phyloP scores from a whole-genome alignment of 2,113 vertebrate genomes.

The Guaruba guarouba region DNA sequence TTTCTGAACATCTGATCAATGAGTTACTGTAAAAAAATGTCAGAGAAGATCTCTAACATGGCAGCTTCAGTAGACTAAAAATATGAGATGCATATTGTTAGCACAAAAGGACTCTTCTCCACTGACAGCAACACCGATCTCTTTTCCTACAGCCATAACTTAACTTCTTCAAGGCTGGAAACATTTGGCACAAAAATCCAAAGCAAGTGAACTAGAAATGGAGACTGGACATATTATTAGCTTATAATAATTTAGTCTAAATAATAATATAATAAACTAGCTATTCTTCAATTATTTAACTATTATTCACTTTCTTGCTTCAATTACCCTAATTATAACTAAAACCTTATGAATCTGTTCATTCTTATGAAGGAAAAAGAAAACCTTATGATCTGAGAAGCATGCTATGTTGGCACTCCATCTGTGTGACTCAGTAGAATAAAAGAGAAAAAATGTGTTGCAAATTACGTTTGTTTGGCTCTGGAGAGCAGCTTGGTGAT shows the following conservation, averaged over 20 bases:
- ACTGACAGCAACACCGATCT: not conserved
- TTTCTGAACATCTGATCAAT: conserved; percentile 53
- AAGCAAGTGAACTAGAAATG: not conserved
- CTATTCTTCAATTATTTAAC: not conserved
- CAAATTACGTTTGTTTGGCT: conserved; percentile 16
- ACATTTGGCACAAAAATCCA: not conserved
- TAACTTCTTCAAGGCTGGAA: not conserved
- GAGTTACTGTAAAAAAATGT: conserved; percentile 19
- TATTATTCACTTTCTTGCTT: not conserved
- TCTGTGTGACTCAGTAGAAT: conserved; percentile 27
- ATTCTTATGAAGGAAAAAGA: not conserved
- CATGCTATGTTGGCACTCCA: not conserved
- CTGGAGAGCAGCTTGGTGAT: conserved; percentile 26
- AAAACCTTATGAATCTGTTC: not conserved
- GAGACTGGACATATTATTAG: not conserved
- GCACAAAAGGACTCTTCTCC: not conserved
- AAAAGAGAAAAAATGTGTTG: conserved; percentile 39
- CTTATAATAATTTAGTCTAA: not conserved
- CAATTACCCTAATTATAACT: not conserved
- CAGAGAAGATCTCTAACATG: not conserved
- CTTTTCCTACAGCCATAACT: not conserved
- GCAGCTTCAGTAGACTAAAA: conserved; percentile 19
- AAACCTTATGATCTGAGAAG: conserved; percentile 1
- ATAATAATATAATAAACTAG: not conserved
- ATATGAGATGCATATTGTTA: not conserved